Evolutionary conservation across 2,113 vertebrate genomes (phyloP).

Genomic region (Brienomyrus brachyistius): DNA sequence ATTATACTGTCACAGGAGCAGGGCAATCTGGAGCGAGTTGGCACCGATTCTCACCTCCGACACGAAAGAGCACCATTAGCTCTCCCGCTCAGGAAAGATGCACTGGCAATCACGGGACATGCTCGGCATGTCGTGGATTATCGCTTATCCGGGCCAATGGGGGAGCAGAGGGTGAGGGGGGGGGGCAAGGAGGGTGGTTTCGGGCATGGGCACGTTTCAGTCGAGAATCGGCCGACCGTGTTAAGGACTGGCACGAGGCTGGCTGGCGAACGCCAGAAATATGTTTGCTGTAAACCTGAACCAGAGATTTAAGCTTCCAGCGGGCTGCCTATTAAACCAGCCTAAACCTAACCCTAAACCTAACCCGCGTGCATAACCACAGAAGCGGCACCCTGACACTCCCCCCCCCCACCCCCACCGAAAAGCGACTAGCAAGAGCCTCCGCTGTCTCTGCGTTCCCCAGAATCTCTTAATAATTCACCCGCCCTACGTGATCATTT

Average conservation of each 20-base stretch:
- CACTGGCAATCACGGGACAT: background rate
- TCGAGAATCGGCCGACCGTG: background rate
- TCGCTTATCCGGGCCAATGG: background rate
- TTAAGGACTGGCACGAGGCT: background rate
- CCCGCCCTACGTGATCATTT: conserved; percentile 13
- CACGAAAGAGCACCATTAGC: background rate
- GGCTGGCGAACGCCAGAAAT: background rate
- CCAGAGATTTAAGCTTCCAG: background rate
- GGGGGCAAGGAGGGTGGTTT: background rate
- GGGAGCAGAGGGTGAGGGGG: background rate
- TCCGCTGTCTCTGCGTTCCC: background rate
- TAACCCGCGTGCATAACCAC: background rate
- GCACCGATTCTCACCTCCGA: background rate
- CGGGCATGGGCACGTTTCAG: background rate
- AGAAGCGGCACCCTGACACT: background rate
- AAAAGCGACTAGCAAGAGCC: conserved; percentile 4
- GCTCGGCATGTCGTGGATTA: background rate
- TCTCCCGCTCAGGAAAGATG: background rate
- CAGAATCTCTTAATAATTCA: conserved; percentile 31
- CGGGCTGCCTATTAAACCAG: background rate
- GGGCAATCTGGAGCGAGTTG: conserved; percentile 11
- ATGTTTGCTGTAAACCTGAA: background rate
- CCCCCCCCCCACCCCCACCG: background rate
- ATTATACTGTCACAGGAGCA: conserved; percentile 2
- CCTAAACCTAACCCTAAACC: background rate